Conservation (phyloP, 2,113 vertebrate genomes). For the Actenoides lindsayi region DNA sequence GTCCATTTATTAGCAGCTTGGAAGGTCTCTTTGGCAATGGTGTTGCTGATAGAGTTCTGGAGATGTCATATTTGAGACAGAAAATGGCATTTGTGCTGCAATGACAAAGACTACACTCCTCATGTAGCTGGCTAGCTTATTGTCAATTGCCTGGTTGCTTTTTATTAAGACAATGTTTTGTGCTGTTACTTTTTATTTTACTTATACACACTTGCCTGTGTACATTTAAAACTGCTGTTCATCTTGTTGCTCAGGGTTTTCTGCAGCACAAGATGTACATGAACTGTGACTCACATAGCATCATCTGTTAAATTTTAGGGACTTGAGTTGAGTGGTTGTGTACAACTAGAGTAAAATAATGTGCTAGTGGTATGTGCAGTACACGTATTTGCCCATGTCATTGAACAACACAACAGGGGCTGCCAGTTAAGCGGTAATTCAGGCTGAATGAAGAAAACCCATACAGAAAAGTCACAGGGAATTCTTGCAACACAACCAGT, state of each 20-base stretch:
- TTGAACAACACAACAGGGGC: background rate
- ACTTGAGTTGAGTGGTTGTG: background rate
- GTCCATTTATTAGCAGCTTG: background rate
- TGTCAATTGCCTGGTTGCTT: slow-evolving; percentile 15
- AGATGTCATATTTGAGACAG: background rate
- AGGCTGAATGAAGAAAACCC: background rate
- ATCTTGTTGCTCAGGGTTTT: background rate
- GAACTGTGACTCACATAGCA: background rate
- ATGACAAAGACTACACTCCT: background rate
- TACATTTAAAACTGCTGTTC: background rate
- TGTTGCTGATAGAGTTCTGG: background rate
- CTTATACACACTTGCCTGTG: background rate
- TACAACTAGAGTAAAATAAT: background rate
- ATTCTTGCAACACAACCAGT: background rate
- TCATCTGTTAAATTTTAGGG: background rate
- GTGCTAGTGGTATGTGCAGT: background rate
- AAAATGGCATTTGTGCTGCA: background rate
- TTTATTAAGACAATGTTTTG: slow-evolving; percentile 40
- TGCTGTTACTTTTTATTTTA: slow-evolving; percentile 30
- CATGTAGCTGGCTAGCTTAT: slow-evolving; percentile 11
- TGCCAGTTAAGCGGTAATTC: background rate
- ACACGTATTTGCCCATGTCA: background rate
- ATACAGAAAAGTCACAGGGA: background rate
- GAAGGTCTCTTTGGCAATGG: background rate
- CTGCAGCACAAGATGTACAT: background rate